Percentiles rank a stretch among this genome's conserved stretches.
phyloP scores from a whole-genome alignment of 2,888 invertebrate species.

The Bruchidius siliquastri region DNA sequence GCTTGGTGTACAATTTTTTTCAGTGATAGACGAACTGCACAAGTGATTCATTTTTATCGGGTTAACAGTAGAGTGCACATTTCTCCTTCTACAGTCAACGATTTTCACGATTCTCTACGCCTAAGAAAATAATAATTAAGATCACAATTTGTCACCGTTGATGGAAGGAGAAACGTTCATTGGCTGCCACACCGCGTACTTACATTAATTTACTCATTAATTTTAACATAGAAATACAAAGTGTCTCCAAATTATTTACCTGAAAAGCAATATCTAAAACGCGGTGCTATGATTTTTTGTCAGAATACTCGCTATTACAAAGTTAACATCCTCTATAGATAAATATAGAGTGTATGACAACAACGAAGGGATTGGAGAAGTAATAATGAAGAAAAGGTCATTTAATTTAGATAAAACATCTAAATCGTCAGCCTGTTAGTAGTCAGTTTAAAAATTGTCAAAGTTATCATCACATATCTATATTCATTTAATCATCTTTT shows the following conservation, averaged over 20 bases:
- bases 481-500: too few species aligned
- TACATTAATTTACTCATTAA: background rate
- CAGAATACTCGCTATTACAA: too few species aligned
- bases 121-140: background rate
- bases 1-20: background rate
- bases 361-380: too few species aligned
- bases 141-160: background rate
- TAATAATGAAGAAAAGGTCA: too few species aligned
- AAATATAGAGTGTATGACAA: too few species aligned
- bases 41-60: background rate
- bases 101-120: background rate
- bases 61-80: background rate
- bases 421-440: too few species aligned
- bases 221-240: background rate
- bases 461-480: too few species aligned
- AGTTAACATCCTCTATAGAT: too few species aligned
- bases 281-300: too few species aligned
- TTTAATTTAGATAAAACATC: too few species aligned
- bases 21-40: background rate
- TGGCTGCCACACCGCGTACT: background rate
- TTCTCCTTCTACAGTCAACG: background rate
- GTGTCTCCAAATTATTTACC: background rate
- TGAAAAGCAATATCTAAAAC: background rate
- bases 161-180: background rate
- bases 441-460: too few species aligned